phyloP scores from a whole-genome alignment of 1,140 invertebrate genomes.

The Ericerus pela region DNA sequence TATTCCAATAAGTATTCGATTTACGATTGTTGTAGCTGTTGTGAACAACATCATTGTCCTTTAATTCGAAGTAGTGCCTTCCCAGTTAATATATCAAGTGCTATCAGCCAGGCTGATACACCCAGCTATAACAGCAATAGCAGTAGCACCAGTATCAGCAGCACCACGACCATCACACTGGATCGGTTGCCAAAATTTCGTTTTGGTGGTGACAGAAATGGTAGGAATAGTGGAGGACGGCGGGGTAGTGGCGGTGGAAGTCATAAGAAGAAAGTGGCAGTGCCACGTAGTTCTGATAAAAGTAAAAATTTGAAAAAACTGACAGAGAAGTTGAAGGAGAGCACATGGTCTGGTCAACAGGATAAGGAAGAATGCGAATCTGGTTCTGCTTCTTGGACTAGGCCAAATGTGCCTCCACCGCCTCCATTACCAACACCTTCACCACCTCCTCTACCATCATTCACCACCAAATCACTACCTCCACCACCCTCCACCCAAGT shows the following conservation, averaged over 20 bases:
- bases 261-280: slow-evolving; percentile 26
- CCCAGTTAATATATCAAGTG: too few relatives aligned
- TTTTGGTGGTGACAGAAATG: slow-evolving; percentile 35
- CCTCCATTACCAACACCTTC: slow-evolving; percentile 22
- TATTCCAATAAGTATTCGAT: too few relatives aligned
- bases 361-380: not conserved
- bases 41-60: too few relatives aligned
- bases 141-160: slow-evolving; percentile 20
- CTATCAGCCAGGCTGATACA: slow-evolving; percentile 13
- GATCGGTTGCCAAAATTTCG: slow-evolving; percentile 59
- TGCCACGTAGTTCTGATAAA: slow-evolving; percentile 36
- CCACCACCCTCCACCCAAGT: slow-evolving; percentile 24
- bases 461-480: slow-evolving; percentile 22
- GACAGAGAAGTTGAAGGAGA: slow-evolving; percentile 49
- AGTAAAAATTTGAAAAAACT: slow-evolving; percentile 55
- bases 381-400: not conserved
- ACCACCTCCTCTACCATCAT: slow-evolving; percentile 23
- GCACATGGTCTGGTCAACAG: not conserved
- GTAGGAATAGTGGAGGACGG: slow-evolving; percentile 25
- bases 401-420: slow-evolving; percentile 20
- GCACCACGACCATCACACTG: slow-evolving; percentile 30
- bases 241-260: slow-evolving; percentile 25
- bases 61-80: too few relatives aligned
- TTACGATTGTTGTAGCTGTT: too few relatives aligned
- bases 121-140: not conserved